Base-by-base conservation (phyloP, 1,140 invertebrate genomes). In the Lethrus apterus region DNA sequence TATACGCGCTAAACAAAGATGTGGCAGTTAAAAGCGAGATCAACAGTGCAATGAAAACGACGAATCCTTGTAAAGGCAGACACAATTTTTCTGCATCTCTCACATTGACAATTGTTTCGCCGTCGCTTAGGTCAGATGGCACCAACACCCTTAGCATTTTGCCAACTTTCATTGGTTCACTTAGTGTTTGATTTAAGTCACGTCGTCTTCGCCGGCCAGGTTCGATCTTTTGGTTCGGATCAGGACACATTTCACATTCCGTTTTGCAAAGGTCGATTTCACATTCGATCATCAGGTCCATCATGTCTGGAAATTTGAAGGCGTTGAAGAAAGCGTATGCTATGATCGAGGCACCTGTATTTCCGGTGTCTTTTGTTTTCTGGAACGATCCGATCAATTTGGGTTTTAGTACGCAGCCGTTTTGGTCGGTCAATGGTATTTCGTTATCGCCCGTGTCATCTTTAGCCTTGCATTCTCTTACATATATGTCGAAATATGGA, bases 271-370 rank as follows among this genome's bases (percentile, higher is more conserved):
- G 67, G 57, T 90, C 85, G 0, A 91, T 80, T 46, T 89, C 86
- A 57, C 88, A 92, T 57, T 89, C 84, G 24, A 92, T 78, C 48
- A 81, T 81, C 8, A 92, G 69, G 56, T 92, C 86, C 80, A 89
- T 87, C 17, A 84, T 78, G 59, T 92, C 87, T 0, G 88, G 88
- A 67, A 92, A 92, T 67, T 90, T 90, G 65, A 92, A 90, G 0
- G 86, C 86, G 63, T 85, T 83, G 65, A 92, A 83, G 66, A 77
- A 85, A 0, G 87, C 83, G 54, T 80, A 91, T 0, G 86, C 83
- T 20, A 89, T 81, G 4, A 89, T 75, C 0, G 83, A 83, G 3
- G 83, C 82, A n/a, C 81, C 83, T 18, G 53, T 60, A 34, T 79
- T 79, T 29, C 80, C 78, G 8, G 84, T 85, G 9, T 86, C 78